Evolutionary conservation across 1,140 invertebrate genomes (phyloP), one percentile per base, ranked within the genome.

Genomic region (Planococcus citri): DNA sequence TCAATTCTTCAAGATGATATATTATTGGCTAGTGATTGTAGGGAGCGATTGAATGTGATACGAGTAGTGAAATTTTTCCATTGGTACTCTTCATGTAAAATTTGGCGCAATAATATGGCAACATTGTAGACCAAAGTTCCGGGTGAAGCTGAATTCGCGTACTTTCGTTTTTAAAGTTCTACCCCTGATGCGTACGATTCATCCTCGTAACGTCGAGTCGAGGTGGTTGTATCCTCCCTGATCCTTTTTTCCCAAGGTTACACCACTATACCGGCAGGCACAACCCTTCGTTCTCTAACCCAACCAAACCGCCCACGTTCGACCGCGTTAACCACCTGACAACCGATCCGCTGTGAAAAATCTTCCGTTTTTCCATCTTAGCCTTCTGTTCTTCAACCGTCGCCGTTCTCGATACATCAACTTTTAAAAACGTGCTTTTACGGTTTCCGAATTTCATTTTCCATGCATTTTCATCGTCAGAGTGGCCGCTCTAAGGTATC

Each of bases 241-340:
- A 51, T 51, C 41, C 41, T 51, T 51, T 51, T 51, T 51, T n/a
- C n/a, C 41, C 41, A 51, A 51, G 41, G 41, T 51, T 51, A 51
- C 41, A 51, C 41, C 41, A 51, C 41, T 17, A n/a, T n/a, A 51
- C 41, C n/a, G 41, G 17, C 17, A 51, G n/a, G 41, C 41, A 51
- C 41, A 51, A 51, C 41, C 41, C 41, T 51, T 51, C 41, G 41
- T 51, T 51, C n/a, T 51, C 41, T 51, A 51, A 20, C 41, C 41
- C 41, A 51, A 51, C 41, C 3, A 3, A 51, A 51, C 41, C 41
- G 10, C 41, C 41, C 41, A 51, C 41, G 41, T 51, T 51, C 41
- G 41, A 51, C 41, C 41, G 41, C 41, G 41, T 51, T 51, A 51
- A 51, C 41, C 41, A 51, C 41, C 41, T 51, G 41, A 51, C 41